Percentiles rank a stretch among this genome's conserved stretches.
Conservation (phyloP, 2,797 vertebrate genomes). For the Sphenodon punctatus region DNA sequence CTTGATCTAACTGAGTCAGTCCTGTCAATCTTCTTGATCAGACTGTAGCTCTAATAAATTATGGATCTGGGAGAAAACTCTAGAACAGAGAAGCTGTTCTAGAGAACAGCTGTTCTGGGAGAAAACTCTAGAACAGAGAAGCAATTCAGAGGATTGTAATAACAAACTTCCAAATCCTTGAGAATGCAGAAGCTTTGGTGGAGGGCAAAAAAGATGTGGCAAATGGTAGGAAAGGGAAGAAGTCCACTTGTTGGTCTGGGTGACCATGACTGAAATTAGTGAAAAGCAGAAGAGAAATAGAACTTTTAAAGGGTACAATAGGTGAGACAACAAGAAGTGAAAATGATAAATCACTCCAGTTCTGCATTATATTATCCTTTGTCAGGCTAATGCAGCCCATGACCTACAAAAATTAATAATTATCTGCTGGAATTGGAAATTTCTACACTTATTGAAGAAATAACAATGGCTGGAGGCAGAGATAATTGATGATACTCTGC, state of each 20-base stretch:
- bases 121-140: too few relatives aligned
- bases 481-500: neutral
- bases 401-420: neutral
- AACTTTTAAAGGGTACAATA: neutral
- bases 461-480: neutral
- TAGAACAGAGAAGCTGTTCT: too few relatives aligned
- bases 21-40: too few relatives aligned
- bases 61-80: too few relatives aligned
- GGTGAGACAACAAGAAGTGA: neutral
- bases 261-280: neutral
- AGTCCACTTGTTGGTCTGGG: neutral
- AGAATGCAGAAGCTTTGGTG: too few relatives aligned
- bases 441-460: slow-evolving; percentile 1
- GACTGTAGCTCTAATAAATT: too few relatives aligned
- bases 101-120: too few relatives aligned
- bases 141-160: too few relatives aligned
- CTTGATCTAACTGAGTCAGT: too few relatives aligned
- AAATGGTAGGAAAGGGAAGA: neutral
- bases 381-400: neutral
- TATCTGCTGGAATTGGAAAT: neutral
- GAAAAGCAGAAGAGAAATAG: neutral
- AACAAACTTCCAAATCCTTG: too few relatives aligned
- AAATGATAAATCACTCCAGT: neutral
- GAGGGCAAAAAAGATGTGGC: neutral
- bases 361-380: neutral